Base-by-base conservation (phyloP, 2,797 vertebrate genomes). In the Poecile montanus region DNA sequence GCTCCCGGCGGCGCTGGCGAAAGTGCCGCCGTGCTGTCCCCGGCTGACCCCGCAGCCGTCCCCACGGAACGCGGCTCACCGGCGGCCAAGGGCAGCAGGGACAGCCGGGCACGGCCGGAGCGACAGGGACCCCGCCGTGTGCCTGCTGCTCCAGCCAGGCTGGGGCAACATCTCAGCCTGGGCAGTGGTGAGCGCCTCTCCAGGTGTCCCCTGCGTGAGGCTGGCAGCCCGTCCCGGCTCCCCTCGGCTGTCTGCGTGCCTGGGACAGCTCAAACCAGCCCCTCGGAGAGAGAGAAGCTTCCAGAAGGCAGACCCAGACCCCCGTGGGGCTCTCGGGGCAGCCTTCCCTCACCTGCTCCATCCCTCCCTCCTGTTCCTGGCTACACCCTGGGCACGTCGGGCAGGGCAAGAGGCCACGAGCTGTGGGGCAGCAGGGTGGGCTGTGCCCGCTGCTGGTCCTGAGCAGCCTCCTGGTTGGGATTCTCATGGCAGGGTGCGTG, bases 41-140 rank as follows among this genome's bases (percentile, higher is more conserved):
- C 13, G 21, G 45, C 51, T 88, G 91, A 95, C 93, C 95, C 92
- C 38, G 2, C 61, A 8, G 17, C 13, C 3, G 4, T n/a, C 63
- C 86, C 90, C 4, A 0, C 3, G 3, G 38, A 38, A 10, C 67
- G 7, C 50, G 18, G 9, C 7, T 8, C 71, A 9, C 15, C 2
- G 4, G 5, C 9, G 9, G 53, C 91, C 61, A 0, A 6, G 16
- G 62, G 40, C 71, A 23, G 61, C 32, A 3, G 63, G 57, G 30
- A 9, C 58, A 26, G 45, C 50, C 78, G 11, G 60, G 29, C 65
- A 30, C 0, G 14, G 67, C 42, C 2, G 2, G 32, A 0, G 3
- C 13, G 3, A 10, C 1, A 0, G 9, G n/a, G 16, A 60, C 13
- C 45, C 67, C 1, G 2, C 34, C 2, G 72, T 0, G 1, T 65